These are phyloP conservation scores for Sylvicapra grimmia DNA, from an alignment of 2,113 vertebrate genomes.

Conservation along the genomic window DNA sequence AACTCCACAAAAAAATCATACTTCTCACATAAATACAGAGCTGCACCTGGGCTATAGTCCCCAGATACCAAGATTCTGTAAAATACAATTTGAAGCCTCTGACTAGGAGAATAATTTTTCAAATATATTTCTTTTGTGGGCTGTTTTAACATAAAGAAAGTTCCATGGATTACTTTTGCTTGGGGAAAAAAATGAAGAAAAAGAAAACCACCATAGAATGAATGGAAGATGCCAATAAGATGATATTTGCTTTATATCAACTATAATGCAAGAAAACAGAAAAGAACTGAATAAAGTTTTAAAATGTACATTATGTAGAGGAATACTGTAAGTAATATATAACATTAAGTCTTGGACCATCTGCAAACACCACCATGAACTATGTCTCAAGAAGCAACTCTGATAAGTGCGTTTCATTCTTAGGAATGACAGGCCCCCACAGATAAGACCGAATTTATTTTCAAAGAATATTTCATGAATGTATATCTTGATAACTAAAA, in stretches of 20 bases:
- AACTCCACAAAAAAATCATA: background rate
- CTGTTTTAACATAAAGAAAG: background rate
- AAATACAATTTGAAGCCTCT: background rate
- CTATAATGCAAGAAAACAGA: background rate
- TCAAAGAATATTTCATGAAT: background rate
- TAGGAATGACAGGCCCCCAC: background rate
- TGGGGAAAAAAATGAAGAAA: background rate
- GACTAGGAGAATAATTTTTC: background rate
- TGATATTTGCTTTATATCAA: background rate
- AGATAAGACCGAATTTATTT: background rate
- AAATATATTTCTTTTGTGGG: background rate
- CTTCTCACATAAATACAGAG: background rate
- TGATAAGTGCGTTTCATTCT: background rate
- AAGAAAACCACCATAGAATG: background rate
- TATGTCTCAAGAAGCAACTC: background rate
- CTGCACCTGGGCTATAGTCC: background rate
- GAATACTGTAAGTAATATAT: background rate
- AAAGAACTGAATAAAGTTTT: background rate
- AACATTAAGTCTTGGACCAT: background rate
- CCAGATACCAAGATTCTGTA: background rate
- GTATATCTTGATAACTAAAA: background rate
- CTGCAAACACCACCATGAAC: background rate
- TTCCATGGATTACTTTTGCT: background rate
- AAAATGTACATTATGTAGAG: background rate
- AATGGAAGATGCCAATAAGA: background rate